phyloP scores from a whole-genome alignment of 2,888 invertebrate species.

The Caenorhabditis angaria region DNA sequence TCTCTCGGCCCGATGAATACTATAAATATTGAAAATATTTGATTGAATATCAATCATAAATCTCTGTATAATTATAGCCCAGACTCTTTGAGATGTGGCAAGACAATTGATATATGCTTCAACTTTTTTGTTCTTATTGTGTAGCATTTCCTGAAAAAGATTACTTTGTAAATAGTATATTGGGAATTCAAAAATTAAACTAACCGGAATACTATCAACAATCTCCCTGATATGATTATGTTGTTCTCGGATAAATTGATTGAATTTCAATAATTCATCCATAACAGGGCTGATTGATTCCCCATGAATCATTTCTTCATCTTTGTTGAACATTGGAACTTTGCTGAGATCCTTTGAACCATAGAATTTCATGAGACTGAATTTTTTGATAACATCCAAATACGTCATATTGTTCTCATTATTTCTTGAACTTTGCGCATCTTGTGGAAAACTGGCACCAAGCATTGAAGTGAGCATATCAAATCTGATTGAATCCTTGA shows the following conservation, averaged over 20 bases:
- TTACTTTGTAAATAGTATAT: no score
- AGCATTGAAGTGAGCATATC: neutral
- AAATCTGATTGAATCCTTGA: neutral
- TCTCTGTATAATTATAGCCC: no score
- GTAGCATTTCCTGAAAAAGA: no score
- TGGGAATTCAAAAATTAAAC: no score
- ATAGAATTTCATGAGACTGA: neutral
- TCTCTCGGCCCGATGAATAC: no score
- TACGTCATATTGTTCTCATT: neutral
- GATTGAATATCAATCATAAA: no score
- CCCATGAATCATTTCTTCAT: neutral
- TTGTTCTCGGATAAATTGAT: neutral
- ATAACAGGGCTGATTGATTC: neutral
- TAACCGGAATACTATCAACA: no score
- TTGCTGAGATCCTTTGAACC: neutral
- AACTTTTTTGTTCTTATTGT: no score
- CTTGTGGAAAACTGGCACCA: neutral
- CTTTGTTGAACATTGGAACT: neutral
- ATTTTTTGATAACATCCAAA: neutral
- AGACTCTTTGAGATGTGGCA: no score
- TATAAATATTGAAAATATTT: no score
- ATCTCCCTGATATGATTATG: no score
- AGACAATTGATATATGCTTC: no score
- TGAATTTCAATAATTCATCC: constrained; percentile 6
- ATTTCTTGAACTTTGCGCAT: neutral